Conservation (phyloP, 30 jellyfish, hydroid and myxozoan genomes). For the Cassiopea andromeda region DNA sequence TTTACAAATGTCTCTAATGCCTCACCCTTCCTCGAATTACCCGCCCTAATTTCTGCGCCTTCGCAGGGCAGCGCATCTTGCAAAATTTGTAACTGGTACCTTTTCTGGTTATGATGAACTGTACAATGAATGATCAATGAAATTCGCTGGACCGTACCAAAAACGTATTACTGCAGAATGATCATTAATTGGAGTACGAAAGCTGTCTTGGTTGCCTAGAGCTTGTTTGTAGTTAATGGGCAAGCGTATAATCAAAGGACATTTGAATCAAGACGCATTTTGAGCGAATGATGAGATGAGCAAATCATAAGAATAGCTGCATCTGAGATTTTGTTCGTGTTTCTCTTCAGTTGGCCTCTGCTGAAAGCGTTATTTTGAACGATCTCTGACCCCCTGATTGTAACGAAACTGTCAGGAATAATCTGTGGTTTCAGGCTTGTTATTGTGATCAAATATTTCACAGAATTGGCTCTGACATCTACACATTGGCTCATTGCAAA, state of each 20-base stretch:
- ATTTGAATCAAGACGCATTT: conserved; percentile 13
- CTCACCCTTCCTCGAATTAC: neutral
- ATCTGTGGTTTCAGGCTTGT: neutral
- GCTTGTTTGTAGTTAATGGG: neutral
- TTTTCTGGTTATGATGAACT: neutral
- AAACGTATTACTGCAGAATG: neutral
- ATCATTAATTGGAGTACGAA: neutral
- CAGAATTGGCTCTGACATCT: too few relatives aligned
- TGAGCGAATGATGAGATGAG: conserved; percentile 21
- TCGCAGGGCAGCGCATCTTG: neutral
- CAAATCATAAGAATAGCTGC: neutral
- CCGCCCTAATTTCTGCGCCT: neutral
- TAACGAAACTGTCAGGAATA: neutral
- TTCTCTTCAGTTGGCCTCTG: neutral
- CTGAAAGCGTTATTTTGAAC: too few relatives aligned
- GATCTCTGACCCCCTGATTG: neutral
- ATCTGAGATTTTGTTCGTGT: neutral
- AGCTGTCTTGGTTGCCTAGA: neutral
- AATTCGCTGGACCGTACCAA: neutral
- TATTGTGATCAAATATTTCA: neutral
- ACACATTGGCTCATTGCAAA: too few relatives aligned
- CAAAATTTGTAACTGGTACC: neutral
- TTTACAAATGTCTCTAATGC: neutral
- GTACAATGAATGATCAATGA: conserved; percentile 22
- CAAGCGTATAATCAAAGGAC: conserved; percentile 1